phyloP scores from a whole-genome alignment of 2,888 invertebrate species.

The Petrophora chlorosata region DNA sequence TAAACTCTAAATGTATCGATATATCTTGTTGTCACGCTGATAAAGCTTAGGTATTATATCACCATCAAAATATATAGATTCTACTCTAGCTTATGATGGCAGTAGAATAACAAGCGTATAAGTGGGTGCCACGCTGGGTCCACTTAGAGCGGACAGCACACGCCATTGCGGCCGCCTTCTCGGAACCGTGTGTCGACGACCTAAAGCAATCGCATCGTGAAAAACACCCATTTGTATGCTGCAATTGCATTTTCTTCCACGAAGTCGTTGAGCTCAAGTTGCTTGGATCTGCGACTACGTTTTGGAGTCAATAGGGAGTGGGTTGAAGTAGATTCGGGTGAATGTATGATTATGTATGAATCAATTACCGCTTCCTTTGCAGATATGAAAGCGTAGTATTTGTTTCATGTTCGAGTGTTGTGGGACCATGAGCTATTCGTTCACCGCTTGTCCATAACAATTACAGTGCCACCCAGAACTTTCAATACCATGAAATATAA shows the following conservation, averaged over 20 bases:
- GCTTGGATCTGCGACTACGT: slow-evolving; percentile 9
- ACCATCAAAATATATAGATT: background rate
- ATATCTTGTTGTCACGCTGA: too few relatives aligned
- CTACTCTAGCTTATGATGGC: background rate
- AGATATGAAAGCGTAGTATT: too few relatives aligned
- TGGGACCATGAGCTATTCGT: too few relatives aligned
- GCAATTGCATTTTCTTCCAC: slow-evolving; percentile 30
- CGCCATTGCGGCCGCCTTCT: slow-evolving; percentile 61
- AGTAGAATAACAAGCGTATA: slow-evolving; percentile 42
- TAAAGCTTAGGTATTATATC: too few relatives aligned
- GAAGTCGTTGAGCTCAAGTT: slow-evolving; percentile 23
- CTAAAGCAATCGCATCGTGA: slow-evolving; percentile 12
- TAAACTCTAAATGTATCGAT: too few relatives aligned
- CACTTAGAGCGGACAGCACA: slow-evolving; percentile 58
- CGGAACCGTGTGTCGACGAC: slow-evolving; percentile 58
- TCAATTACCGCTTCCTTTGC: too few relatives aligned
- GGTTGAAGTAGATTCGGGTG: background rate
- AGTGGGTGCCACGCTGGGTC: slow-evolving; percentile 51
- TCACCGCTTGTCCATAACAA: too few relatives aligned
- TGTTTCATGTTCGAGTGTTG: too few relatives aligned
- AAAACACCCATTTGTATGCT: slow-evolving; percentile 23
- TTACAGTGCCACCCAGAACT: too few relatives aligned
- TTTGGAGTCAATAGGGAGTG: slow-evolving; percentile 1
- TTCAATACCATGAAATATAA: too few relatives aligned
- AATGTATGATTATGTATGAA: too few relatives aligned